Base-by-base conservation (phyloP, 2,888 invertebrate genomes). In the Nemurella pictetii region DNA sequence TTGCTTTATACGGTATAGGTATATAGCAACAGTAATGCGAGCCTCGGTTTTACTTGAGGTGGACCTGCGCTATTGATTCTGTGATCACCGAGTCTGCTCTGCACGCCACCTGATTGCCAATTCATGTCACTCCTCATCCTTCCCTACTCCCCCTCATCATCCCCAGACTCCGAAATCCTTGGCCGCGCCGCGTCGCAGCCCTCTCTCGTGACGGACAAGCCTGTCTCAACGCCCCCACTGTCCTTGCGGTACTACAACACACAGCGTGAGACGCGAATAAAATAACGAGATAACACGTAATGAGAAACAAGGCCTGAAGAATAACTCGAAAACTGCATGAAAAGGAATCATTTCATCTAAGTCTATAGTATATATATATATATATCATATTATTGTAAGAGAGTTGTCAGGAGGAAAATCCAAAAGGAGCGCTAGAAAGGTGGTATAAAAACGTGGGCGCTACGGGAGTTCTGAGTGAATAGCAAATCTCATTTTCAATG, bases 401-500 rank as follows among this genome's bases (percentile, higher is more conserved):
- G 78, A 78, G 78, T 30, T 30, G 78, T 78, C 78, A 78, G 78
- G 29, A 55, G 55, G 78, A 78, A 78, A 30, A 30, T 78, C 78
- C n/a, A 27, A 78, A 28, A 78, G 75, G 75, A 75, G 75, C 27
- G n/a, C 27, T 75, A 29, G 27, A 29, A 29, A 29, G 75, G 75
- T 28, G 75, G 75, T 26, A 29, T 75, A 29, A 29, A 29, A 75
- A 29, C 27, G 75, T 7, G 27, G 25, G 75, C 27, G 75, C 29
- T 12, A 15, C 5, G 75, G 75, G 28, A 29, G 55, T 55, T 29
- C 80, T 80, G 73, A 84, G 80, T 84, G 84, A 84, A 84, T 84
- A 77, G 80, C 84, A 84, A 84, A 84, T 84, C 84, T 80, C 80
- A 84, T 80, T 84, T 80, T 29, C 80, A 29, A 26, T 72, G 27